Evolutionary conservation across 2,888 invertebrate genomes (phyloP), one percentile per base, ranked within the genome.

Genomic region (Eupithecia vulgata): DNA sequence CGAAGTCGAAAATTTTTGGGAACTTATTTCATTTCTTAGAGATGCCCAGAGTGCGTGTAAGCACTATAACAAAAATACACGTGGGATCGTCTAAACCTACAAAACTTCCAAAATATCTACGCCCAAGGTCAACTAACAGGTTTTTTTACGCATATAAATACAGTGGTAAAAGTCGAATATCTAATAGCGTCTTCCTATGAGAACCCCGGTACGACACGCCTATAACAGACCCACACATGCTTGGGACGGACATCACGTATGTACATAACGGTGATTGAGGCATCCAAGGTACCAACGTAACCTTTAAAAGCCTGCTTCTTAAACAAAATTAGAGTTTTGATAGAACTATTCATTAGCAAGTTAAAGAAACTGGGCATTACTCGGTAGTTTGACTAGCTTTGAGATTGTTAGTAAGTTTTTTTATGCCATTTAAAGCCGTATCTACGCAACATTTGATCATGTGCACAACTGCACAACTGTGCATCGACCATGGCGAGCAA

Each of bases 71-170:
- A n/a, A n/a, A 12, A 40, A 21, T 5, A 65, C 65, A 65, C 65
- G 65, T 65, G 65, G 65, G 13, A 40, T 25, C 21, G 25, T 61
- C 30, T 61, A 35, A 37, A 64, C 21, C 37, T 40, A 12, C 5
- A 42, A 65, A 64, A 37, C 64, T 12, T n/a, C 35, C 21, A 37
- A 65, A 65, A 40, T 65, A 65, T 65, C 62, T 12, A 42, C 65
- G 10, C 1, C 21, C 65, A 65, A 65, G 65, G 65, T 65, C 65
- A 65, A 65, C 6, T 21, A 21, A 42, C 65, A 5, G 65, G 65
- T 65, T 65, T 57, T 48, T 57, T 40, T 40, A 65, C 40, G 65
- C 65, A 65, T 25, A 65, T n/a, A n/a, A n/a, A n/a, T 25, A 7
- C 30, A 30, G 8, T 40, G 40, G 65, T 65, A 40, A 25, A 64